phyloP scores from a whole-genome alignment of 1,140 invertebrate species.

The Drosophila malerkotliana region DNA sequence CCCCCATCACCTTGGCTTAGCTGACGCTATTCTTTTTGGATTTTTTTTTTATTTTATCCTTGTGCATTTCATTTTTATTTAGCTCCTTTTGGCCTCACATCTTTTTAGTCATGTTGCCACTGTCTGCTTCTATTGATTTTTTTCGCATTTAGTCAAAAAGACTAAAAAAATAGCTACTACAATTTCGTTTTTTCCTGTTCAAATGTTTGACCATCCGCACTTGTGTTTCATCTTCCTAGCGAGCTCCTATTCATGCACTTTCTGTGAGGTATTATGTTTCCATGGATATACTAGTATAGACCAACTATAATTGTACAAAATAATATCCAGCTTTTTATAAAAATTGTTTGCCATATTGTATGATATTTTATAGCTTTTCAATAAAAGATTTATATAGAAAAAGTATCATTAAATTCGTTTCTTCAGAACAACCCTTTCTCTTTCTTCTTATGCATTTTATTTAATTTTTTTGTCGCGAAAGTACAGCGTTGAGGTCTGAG shows the following conservation, averaged over 20 bases:
- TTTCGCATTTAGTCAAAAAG: slow-evolving; percentile 66
- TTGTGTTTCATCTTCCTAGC: slow-evolving; percentile 33
- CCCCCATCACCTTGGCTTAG: slow-evolving; percentile 41
- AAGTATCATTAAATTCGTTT: not conserved
- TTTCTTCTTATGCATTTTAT: not conserved
- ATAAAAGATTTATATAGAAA: not conserved
- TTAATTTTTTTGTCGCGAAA: slow-evolving; percentile 21
- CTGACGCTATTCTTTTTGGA: not conserved
- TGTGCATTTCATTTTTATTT: slow-evolving; percentile 68
- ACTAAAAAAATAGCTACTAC: slow-evolving; percentile 35
- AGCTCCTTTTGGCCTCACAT: slow-evolving; percentile 53
- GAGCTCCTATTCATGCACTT: not conserved
- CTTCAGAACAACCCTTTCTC: not conserved
- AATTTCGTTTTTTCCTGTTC: slow-evolving; percentile 53
- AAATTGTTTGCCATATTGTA: too few species aligned
- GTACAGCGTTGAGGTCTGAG: slow-evolving; percentile 36
- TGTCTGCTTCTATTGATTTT: slow-evolving; percentile 84
- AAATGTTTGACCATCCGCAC: slow-evolving; percentile 71
- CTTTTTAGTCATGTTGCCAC: slow-evolving; percentile 73
- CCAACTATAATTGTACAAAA: not conserved
- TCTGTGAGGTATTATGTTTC: slow-evolving; percentile 2
- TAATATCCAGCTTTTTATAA: not conserved
- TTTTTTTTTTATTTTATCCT: slow-evolving; percentile 25
- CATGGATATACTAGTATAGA: not conserved
- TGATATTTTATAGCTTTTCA: not conserved